These are phyloP conservation scores for Apamea epomidion DNA, from an alignment of 2,888 invertebrate genomes.

Conservation along the genomic window DNA sequence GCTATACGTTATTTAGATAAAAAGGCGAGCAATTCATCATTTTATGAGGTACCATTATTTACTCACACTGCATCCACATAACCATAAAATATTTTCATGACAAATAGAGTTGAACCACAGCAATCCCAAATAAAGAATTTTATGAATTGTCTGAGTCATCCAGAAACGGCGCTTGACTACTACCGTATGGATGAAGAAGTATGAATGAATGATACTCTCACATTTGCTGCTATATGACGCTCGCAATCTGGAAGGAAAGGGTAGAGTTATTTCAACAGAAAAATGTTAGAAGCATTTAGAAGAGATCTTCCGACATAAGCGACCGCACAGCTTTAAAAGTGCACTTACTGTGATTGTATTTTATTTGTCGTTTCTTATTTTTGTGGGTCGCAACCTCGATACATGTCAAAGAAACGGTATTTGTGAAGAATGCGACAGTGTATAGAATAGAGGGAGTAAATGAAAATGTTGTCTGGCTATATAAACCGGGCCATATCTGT, in stretches of 20 bases:
- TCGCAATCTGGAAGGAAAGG: slow-evolving; percentile 63
- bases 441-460: slow-evolving; percentile 38
- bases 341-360: slow-evolving; percentile 81
- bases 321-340: slow-evolving; percentile 72
- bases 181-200: slow-evolving; percentile 63
- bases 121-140: slow-evolving; percentile 57
- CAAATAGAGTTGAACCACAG: slow-evolving; percentile 54
- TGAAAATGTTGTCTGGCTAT: slow-evolving; percentile 46
- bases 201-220: slow-evolving; percentile 61
- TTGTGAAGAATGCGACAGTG: slow-evolving; percentile 52
- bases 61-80: slow-evolving; percentile 47
- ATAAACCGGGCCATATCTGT: slow-evolving; percentile 52
- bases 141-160: slow-evolving; percentile 63
- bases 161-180: slow-evolving; percentile 52
- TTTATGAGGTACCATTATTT: slow-evolving; percentile 59
- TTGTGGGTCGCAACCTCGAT: slow-evolving; percentile 65
- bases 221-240: slow-evolving; percentile 57
- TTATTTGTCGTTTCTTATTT: slow-evolving; percentile 72
- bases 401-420: slow-evolving; percentile 64
- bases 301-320: slow-evolving; percentile 73
- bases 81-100: slow-evolving; percentile 59
- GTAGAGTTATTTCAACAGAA: slow-evolving; percentile 66
- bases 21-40: slow-evolving; percentile 30
- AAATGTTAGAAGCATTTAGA: slow-evolving; percentile 71
- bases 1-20: slow-evolving; percentile 22